A percentile compares a stretch with the other conserved stretches of the same genome.
Conservation (phyloP, 1,140 invertebrate genomes). For the Lysiphlebus fabarum region DNA sequence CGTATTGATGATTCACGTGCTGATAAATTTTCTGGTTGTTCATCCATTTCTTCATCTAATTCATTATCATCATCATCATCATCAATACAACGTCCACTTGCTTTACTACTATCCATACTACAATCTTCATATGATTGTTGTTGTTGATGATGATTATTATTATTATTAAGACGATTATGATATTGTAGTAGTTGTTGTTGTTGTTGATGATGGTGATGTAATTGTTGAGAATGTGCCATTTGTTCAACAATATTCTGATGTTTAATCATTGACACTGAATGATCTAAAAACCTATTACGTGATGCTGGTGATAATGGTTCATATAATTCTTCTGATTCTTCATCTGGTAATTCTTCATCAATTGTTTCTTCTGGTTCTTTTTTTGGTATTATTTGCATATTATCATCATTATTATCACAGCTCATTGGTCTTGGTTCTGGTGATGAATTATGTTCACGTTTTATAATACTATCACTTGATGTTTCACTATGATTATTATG, state of each 20-base stretch:
- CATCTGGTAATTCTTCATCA: constrained; percentile 53
- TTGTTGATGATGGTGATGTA: no score
- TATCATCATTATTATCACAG: constrained; percentile 51
- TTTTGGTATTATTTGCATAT: constrained; percentile 59
- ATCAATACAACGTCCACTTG: constrained; percentile 61
- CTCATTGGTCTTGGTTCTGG: constrained; percentile 48
- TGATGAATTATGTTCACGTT: constrained; percentile 44
- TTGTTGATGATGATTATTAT: no score
- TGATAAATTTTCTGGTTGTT: constrained; percentile 78
- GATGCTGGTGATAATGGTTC: constrained; percentile 40
- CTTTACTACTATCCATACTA: constrained; percentile 72
- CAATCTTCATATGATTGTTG: constrained; percentile 66
- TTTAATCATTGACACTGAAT: constrained; percentile 38
- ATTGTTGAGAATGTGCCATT: neutral
- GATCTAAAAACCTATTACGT: neutral
- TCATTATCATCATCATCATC: constrained; percentile 54
- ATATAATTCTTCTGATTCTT: constrained; percentile 59
- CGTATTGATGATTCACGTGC: constrained; percentile 60
- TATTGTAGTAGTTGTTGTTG: no score
- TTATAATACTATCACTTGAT: constrained; percentile 41
- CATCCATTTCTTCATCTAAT: constrained; percentile 64
- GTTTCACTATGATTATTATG: constrained; percentile 61
- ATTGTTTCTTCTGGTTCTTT: constrained; percentile 61
- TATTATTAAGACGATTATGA: constrained; percentile 27
- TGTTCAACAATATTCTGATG: constrained; percentile 26